These are phyloP conservation scores for Muntiacus reevesi DNA, from an alignment of 2,113 vertebrate species.

Conservation along the genomic window DNA sequence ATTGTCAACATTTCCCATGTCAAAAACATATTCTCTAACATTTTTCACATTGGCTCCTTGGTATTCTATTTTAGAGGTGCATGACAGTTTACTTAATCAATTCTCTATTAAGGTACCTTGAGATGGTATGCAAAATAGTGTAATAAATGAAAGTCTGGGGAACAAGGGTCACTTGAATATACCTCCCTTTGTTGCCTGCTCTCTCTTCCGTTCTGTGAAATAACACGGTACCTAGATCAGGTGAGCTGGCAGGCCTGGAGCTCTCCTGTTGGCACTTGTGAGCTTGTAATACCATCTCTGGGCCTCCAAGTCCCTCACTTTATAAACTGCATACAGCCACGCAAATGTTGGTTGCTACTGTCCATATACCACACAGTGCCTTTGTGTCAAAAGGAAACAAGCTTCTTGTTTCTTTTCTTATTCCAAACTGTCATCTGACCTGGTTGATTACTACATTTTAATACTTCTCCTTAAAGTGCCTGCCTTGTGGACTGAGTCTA, in stretches of 20 bases:
- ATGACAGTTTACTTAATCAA: background rate
- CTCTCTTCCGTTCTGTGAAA: background rate
- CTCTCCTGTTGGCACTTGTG: background rate
- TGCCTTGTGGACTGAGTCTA: rapidly evolving
- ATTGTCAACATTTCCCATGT: background rate
- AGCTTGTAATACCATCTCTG: background rate
- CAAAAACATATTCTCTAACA: background rate
- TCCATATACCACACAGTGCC: background rate
- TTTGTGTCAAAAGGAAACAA: background rate
- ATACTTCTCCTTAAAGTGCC: background rate
- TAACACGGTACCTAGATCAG: background rate
- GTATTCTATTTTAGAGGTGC: background rate
- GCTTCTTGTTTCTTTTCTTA: background rate
- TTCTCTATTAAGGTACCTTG: background rate
- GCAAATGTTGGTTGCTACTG: background rate
- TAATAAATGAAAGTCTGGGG: background rate
- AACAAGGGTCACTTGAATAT: background rate
- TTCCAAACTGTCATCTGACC: background rate
- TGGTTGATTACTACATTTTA: background rate
- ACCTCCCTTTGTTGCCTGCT: background rate
- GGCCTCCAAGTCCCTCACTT: background rate
- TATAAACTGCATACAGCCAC: background rate
- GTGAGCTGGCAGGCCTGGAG: background rate
- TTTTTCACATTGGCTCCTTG: background rate
- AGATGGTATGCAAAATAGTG: background rate